A percentile compares a stretch with the other conserved stretches of the same genome.
These are phyloP conservation scores for Myotis myotis DNA, from an alignment of 2,797 vertebrate species.

Conservation along the genomic window DNA sequence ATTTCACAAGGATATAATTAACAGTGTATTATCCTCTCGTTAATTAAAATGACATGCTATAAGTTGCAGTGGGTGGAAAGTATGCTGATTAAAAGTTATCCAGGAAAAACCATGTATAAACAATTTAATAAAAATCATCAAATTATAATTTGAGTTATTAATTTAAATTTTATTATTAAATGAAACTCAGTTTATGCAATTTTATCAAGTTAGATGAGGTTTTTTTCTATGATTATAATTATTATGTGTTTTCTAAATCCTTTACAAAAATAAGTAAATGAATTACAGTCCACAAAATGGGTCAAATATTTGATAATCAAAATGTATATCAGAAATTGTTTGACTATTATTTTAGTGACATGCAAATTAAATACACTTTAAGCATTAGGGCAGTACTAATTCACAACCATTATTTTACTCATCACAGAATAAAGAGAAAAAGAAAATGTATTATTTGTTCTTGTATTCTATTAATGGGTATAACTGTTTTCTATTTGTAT, in stretches of 20 bases:
- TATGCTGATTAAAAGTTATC: neutral
- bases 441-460: neutral
- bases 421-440: neutral
- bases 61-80: neutral
- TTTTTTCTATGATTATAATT: neutral
- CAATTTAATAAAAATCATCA: constrained; percentile 5
- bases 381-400: neutral
- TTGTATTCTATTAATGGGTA: neutral
- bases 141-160: constrained; percentile 43
- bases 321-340: neutral
- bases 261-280: constrained; percentile 13
- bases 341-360: constrained; percentile 7
- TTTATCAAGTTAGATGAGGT: neutral
- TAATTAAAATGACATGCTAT: constrained; percentile 26
- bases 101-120: constrained; percentile 28
- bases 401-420: neutral
- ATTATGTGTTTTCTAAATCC: neutral
- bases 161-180: constrained; percentile 46
- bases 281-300: neutral
- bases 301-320: neutral
- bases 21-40: neutral
- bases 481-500: neutral
- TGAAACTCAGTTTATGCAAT: neutral
- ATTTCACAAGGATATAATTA: neutral
- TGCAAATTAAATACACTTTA: constrained; percentile 8